Evolutionary conservation across 1,140 invertebrate genomes (phyloP).

Genomic region (Drosophila kohkoa): DNA sequence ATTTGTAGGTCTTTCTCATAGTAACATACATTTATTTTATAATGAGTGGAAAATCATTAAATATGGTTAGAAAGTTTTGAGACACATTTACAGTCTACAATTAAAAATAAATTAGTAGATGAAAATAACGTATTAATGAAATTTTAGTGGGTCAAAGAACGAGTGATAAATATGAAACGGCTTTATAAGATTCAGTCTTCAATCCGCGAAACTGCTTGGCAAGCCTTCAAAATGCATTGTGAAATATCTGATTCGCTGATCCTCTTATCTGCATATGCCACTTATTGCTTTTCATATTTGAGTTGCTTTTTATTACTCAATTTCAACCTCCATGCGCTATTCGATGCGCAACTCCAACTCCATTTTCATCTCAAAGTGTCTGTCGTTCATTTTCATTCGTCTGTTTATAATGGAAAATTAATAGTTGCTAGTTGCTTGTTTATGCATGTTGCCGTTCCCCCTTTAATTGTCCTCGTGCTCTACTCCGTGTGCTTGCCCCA

Average conservation of each 20-base stretch:
- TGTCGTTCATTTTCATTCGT: not conserved
- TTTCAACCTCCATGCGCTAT: not conserved
- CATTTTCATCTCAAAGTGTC: not conserved
- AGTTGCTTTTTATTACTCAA: not conserved
- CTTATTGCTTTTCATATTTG: not conserved
- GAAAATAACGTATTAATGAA: too few species aligned
- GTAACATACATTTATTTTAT: too few species aligned
- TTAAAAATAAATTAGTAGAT: too few species aligned
- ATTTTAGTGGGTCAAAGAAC: too few species aligned
- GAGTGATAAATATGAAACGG: too few species aligned
- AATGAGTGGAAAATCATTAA: too few species aligned
- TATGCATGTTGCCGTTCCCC: slow-evolving; percentile 46
- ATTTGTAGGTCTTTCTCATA: too few species aligned
- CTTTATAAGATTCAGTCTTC: not conserved
- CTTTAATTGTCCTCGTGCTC: slow-evolving; percentile 1
- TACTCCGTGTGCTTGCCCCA: slow-evolving; percentile 16
- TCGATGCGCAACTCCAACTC: too few species aligned
- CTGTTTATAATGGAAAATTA: slow-evolving; percentile 75
- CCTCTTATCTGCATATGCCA: slow-evolving; percentile 4
- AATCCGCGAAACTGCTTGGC: not conserved
- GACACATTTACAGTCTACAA: too few species aligned
- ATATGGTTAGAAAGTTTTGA: too few species aligned
- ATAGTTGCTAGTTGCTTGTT: slow-evolving; percentile 77
- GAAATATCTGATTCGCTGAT: not conserved
- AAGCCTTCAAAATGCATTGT: not conserved